Base-by-base conservation (phyloP, 1,140 invertebrate genomes). In the Apis laboriosa region DNA sequence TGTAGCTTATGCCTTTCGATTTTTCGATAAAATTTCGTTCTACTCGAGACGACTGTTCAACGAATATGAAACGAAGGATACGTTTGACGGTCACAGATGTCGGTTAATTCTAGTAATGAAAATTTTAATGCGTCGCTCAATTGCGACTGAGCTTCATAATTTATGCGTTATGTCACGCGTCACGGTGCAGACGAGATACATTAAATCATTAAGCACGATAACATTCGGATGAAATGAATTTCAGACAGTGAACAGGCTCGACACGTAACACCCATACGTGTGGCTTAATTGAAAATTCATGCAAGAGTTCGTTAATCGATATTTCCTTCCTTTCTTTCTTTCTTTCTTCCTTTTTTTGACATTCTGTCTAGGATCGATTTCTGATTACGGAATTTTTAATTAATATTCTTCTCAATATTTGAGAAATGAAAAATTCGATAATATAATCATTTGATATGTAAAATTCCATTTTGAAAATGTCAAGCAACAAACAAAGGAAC, bases 131-230 rank as follows among this genome's bases (percentile, higher is more conserved):
- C 24, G 24, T 13, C 60, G n/a, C n/a, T 34, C 21, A 28, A 28
- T 34, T 68, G 3, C 8, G 17, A 58, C 11, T 12, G 66, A 53
- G 28, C 60, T 68, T 67, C 51, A 86, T 87, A 87, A 87, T 86
- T 86, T 76, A 87, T 83, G 63, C 28, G 60, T 43, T 34, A 67
- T 60, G 24, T 64, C 71, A 60, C 13, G 61, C 67, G 63, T 34
- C 76, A 75, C 80, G 28, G 66, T 24, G 76, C 85, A 86, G 85
- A 79, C 75, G 76, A 86, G 28, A 83, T 83, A 75, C 80, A 79
- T 86, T 87, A 82, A 89, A 90, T 90, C 85, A 87, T 90, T 89
- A 86, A 86, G 64, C 81, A 79, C 77, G 84, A 85, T 84, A 85
- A 88, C 76, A 77, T 83, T 85, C 71, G 73, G 61, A 28, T 61